Evolutionary conservation across 2,888 invertebrate species (phyloP).

Genomic region (Quadriops clusia): DNA sequence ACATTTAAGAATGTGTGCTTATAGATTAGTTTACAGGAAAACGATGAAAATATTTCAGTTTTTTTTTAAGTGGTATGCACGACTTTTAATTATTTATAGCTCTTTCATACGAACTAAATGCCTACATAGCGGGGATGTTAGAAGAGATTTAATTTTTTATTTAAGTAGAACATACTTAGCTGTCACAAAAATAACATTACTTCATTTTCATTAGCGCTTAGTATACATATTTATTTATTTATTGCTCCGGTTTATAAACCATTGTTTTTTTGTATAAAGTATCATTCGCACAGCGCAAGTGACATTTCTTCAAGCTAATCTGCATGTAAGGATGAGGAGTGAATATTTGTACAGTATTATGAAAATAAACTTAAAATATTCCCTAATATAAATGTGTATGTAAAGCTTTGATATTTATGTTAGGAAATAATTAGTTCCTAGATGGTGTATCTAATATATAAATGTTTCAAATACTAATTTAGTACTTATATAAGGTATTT

Average conservation of each 20-base stretch:
- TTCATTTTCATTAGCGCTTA: no score
- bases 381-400: conserved; percentile 20
- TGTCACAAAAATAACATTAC: no score
- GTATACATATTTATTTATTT: conserved; percentile 20
- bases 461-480: conserved; percentile 22
- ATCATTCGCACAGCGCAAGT: background rate
- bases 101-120: no score
- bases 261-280: background rate
- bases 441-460: conserved; percentile 28
- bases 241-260: conserved; percentile 1
- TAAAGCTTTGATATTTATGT: conserved; percentile 24
- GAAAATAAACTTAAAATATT: conserved; percentile 25
- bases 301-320: conserved; percentile 2
- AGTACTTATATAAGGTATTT: conserved; percentile 20
- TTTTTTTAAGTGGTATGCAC: no score
- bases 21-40: no score
- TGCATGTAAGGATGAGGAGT: conserved; percentile 8
- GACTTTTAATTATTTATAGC: no score
- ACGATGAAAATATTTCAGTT: no score
- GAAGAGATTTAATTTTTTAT: no score
- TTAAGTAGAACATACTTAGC: no score
- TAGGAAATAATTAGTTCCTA: conserved; percentile 25
- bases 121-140: no score
- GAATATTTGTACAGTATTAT: conserved; percentile 33
- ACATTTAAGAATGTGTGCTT: no score